A percentile compares a stretch with the other conserved stretches of the same genome.
These are phyloP conservation scores for Drosophila demipolita DNA, from an alignment of 2,888 invertebrate genomes.

Conservation along the genomic window DNA sequence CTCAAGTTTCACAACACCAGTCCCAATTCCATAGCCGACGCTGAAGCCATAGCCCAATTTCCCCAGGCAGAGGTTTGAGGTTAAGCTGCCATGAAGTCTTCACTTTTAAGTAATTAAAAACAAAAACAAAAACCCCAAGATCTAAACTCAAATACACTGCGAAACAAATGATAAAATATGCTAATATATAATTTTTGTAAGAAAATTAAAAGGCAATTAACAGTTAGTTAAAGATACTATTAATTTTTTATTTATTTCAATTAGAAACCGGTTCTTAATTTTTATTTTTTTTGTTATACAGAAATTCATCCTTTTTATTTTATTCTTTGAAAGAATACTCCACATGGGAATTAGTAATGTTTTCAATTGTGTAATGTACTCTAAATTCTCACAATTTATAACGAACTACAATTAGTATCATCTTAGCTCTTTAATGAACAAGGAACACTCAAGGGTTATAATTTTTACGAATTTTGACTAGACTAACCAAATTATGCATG, in stretches of 20 bases:
- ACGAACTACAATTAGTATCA: not conserved
- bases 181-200: too few species aligned
- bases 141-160: constrained; percentile 34
- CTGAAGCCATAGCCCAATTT: constrained; percentile 46
- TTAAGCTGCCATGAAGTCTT: constrained; percentile 71
- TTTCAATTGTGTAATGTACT: not conserved
- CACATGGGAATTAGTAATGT: not conserved
- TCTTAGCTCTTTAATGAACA: not conserved
- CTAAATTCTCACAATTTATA: not conserved
- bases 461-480: constrained; percentile 5
- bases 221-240: too few species aligned
- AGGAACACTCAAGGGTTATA: not conserved
- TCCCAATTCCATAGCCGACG: constrained; percentile 21
- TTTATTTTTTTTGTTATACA: not conserved
- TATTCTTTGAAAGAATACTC: too few species aligned
- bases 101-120: constrained; percentile 75
- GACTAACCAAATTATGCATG: constrained; percentile 18
- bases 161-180: not conserved
- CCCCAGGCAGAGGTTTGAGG: constrained; percentile 56
- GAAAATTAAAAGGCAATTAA: too few species aligned
- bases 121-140: not conserved
- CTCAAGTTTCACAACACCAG: constrained; percentile 52
- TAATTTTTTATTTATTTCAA: too few species aligned
- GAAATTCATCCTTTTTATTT: not conserved
- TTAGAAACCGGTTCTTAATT: not conserved